Percentiles rank a stretch among this genome's conserved stretches.
Conservation (phyloP, 2,888 invertebrate genomes). For the Tetragonisca angustula region DNA sequence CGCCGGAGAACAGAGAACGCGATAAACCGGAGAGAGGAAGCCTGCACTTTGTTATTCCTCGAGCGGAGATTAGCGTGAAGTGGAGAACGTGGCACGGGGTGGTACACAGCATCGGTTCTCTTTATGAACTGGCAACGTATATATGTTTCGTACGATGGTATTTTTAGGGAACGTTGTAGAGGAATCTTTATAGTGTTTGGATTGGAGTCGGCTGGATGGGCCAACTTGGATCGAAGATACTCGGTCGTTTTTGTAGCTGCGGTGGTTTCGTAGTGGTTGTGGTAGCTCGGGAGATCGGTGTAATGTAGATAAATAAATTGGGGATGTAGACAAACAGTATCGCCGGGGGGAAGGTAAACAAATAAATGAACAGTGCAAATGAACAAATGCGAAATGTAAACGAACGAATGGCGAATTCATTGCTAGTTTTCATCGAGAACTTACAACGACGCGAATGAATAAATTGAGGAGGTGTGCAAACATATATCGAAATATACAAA, state of each 20-base stretch:
- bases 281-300: too few relatives aligned
- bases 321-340: background rate
- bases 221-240: too few relatives aligned
- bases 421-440: background rate
- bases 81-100: background rate
- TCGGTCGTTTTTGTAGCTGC: too few relatives aligned
- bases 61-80: conserved; percentile 17
- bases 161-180: background rate
- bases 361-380: background rate
- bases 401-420: background rate
- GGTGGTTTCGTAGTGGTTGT: background rate
- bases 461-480: background rate
- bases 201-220: background rate
- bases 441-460: background rate
- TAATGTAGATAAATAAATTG: background rate
- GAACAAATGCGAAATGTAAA: background rate
- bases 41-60: conserved; percentile 38
- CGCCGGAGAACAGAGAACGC: background rate
- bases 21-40: conserved; percentile 25
- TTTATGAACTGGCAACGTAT: background rate
- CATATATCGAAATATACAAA: too few relatives aligned
- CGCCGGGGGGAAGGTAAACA: background rate
- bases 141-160: background rate
- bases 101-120: background rate
- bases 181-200: background rate